phyloP scores from a whole-genome alignment of 1,140 invertebrate species.

The Aphaenogaster ashmeadi region DNA sequence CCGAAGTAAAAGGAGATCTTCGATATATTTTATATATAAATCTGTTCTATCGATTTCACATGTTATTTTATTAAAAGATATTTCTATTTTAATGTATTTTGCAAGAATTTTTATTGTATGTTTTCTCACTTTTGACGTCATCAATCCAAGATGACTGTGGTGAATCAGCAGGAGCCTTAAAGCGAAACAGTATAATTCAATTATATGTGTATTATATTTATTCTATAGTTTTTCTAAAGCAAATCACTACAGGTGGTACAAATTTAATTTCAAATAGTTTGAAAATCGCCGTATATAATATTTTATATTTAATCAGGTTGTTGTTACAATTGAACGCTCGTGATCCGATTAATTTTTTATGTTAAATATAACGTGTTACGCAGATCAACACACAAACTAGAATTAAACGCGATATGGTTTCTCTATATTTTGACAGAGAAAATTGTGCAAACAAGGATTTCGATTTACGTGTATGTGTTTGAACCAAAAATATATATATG shows the following conservation, averaged over 20 bases:
- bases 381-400: neutral
- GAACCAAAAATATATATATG: neutral
- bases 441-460: conserved; percentile 34
- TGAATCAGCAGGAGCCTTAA: neutral
- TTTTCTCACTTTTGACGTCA: no score
- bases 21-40: no score
- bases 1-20: no score
- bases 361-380: neutral
- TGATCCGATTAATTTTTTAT: conserved; percentile 3
- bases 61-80: no score
- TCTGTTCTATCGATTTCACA: no score
- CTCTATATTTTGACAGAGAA: neutral
- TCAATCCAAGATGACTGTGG: no score
- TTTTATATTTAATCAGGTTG: neutral
- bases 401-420: neutral
- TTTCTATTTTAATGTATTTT: no score
- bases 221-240: neutral
- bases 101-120: no score
- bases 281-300: neutral
- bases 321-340: conserved; percentile 9
- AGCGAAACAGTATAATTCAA: neutral
- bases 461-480: conserved; percentile 9
- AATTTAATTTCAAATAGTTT: neutral
- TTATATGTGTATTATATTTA: neutral
- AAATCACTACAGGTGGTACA: neutral